phyloP scores from a whole-genome alignment of 2,888 invertebrate genomes.

The Cistogaster globosa region DNA sequence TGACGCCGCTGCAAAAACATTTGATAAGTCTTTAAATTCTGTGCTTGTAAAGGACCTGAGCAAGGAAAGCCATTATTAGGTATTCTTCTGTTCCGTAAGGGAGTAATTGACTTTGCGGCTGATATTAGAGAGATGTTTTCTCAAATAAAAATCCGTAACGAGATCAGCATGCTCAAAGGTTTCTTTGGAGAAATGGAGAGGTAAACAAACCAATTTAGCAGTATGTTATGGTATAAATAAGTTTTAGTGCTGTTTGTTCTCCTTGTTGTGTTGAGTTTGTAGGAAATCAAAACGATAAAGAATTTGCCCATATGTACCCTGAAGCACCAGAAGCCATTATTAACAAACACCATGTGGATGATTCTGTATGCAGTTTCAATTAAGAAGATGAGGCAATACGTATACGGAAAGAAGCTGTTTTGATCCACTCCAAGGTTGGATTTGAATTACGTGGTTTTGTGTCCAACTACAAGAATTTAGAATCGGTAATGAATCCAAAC shows the following conservation, averaged over 20 bases:
- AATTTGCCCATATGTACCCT: constrained; percentile 27
- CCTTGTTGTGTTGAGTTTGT: constrained; percentile 72
- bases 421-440: constrained; percentile 1
- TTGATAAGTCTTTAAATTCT: too few relatives aligned
- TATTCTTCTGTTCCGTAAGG: too few relatives aligned
- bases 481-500: constrained; percentile 4
- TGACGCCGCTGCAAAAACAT: too few relatives aligned
- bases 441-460: constrained; percentile 43
- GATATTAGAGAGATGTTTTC: constrained; percentile 54
- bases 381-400: constrained; percentile 42
- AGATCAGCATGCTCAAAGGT: constrained; percentile 72
- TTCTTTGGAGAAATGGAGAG: constrained; percentile 72
- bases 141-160: constrained; percentile 18
- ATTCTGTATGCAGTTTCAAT: constrained; percentile 63
- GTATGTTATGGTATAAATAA: constrained; percentile 71
- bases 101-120: constrained; percentile 4
- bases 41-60: too few relatives aligned
- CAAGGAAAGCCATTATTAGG: too few relatives aligned
- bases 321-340: constrained; percentile 43
- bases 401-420: constrained; percentile 1
- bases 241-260: constrained; percentile 72
- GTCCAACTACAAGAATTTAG: constrained; percentile 31
- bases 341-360: constrained; percentile 65
- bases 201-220: constrained; percentile 42
- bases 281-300: constrained; percentile 58